Evolutionary conservation across 1,140 invertebrate species (phyloP).

Genomic region (Hormaphis cornu): DNA sequence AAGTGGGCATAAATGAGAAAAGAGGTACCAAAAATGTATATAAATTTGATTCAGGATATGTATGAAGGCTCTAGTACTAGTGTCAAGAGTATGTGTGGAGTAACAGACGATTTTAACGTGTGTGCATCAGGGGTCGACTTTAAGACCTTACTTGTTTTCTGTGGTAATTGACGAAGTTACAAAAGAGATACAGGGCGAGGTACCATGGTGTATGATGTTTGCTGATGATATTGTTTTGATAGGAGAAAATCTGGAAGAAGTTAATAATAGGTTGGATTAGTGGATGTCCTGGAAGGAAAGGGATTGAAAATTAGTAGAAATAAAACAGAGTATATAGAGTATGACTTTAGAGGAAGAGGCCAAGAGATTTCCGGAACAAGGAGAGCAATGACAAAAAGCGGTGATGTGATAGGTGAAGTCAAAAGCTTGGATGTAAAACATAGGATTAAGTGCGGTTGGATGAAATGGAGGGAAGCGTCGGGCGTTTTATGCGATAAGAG

Average conservation of each 20-base stretch:
- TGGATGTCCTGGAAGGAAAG: not conserved
- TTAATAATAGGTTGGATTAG: not conserved
- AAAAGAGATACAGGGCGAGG: not conserved
- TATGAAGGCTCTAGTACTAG: too few relatives aligned
- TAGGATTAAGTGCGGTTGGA: too few relatives aligned
- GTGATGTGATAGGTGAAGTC: not conserved
- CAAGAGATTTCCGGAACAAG: not conserved
- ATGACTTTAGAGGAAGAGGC: not conserved
- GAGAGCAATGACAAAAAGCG: not conserved
- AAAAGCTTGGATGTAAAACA: too few relatives aligned
- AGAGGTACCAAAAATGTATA: not conserved
- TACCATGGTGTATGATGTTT: conserved; percentile 5
- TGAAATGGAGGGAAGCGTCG: too few relatives aligned
- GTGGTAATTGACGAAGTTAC: not conserved
- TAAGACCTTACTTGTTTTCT: too few relatives aligned
- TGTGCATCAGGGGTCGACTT: too few relatives aligned
- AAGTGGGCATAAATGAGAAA: not conserved
- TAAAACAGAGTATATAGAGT: not conserved
- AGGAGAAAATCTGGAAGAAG: not conserved
- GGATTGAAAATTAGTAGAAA: not conserved
- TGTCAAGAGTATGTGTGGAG: too few relatives aligned
- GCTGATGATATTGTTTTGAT: not conserved
- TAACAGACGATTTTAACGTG: too few relatives aligned
- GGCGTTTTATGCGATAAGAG: too few relatives aligned
- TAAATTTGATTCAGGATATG: not conserved